Conservation (phyloP, 2,888 invertebrate genomes). For the Ochropleura plecta region DNA sequence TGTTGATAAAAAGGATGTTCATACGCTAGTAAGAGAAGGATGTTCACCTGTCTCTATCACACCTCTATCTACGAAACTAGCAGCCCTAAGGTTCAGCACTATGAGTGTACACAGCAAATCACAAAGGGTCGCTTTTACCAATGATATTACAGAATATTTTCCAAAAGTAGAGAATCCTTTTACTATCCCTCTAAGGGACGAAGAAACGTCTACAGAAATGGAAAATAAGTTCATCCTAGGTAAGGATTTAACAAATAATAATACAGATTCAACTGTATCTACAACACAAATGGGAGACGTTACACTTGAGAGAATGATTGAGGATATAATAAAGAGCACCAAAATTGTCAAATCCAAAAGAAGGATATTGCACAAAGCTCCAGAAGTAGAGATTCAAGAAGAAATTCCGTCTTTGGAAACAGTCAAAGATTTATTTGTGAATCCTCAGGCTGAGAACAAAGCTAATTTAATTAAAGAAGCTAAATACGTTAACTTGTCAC, state of each 20-base stretch:
- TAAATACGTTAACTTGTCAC: slow-evolving; percentile 83
- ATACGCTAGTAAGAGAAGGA: slow-evolving; percentile 84
- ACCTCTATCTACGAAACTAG: slow-evolving; percentile 91
- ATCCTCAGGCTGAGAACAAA: slow-evolving; percentile 84
- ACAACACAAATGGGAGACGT: slow-evolving; percentile 89
- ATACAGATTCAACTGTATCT: slow-evolving; percentile 86
- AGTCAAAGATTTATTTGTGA: slow-evolving; percentile 85
- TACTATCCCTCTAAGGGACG: slow-evolving; percentile 83
- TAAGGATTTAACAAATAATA: slow-evolving; percentile 80
- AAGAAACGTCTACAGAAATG: slow-evolving; percentile 87
- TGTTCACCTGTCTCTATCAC: slow-evolving; percentile 90
- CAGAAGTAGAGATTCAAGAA: slow-evolving; percentile 73
- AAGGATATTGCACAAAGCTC: slow-evolving; percentile 78
- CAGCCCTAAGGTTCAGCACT: slow-evolving; percentile 90
- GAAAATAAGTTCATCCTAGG: slow-evolving; percentile 87
- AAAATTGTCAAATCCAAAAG: slow-evolving; percentile 86
- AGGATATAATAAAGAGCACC: slow-evolving; percentile 91
- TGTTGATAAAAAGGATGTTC: slow-evolving; percentile 84
- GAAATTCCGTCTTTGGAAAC: slow-evolving; percentile 78
- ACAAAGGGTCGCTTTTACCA: slow-evolving; percentile 76
- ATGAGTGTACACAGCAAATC: slow-evolving; percentile 85
- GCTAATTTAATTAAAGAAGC: slow-evolving; percentile 86
- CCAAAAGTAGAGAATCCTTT: slow-evolving; percentile 87
- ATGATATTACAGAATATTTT: slow-evolving; percentile 88
- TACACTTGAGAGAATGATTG: slow-evolving; percentile 91